phyloP scores from a whole-genome alignment of 2,888 invertebrate species.

The Patella depressa region DNA sequence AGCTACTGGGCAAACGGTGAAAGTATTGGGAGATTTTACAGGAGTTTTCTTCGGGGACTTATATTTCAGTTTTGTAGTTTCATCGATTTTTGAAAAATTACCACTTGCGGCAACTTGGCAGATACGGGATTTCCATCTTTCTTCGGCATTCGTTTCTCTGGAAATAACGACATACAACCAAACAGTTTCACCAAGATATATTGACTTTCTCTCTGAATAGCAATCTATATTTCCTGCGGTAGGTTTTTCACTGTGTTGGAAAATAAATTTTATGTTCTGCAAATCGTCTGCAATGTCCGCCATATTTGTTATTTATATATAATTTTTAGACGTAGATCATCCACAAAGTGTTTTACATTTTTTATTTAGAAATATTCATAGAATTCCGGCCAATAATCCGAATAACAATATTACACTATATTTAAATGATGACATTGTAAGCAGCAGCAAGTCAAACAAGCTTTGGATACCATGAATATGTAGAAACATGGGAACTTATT shows the following conservation, averaged over 20 bases:
- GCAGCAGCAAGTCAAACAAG: no score
- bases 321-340: no score
- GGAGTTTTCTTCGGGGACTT: neutral
- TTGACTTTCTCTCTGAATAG: conserved; percentile 20
- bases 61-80: conserved; percentile 2
- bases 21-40: neutral
- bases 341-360: no score
- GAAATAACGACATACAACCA: conserved; percentile 29
- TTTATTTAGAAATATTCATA: no score
- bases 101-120: conserved; percentile 30
- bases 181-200: conserved; percentile 38
- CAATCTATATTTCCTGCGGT: conserved; percentile 10
- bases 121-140: conserved; percentile 31
- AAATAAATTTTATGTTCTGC: conserved; percentile 21
- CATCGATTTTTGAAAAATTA: conserved; percentile 20
- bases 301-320: neutral
- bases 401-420: no score
- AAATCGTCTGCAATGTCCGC: conserved; percentile 33
- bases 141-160: conserved; percentile 20
- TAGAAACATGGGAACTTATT: no score
- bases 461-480: no score
- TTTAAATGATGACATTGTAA: no score
- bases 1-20: conserved; percentile 29
- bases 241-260: conserved; percentile 16
- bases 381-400: no score